Conservation (phyloP, 2,797 vertebrate species). For the Eremophila alpestris region DNA sequence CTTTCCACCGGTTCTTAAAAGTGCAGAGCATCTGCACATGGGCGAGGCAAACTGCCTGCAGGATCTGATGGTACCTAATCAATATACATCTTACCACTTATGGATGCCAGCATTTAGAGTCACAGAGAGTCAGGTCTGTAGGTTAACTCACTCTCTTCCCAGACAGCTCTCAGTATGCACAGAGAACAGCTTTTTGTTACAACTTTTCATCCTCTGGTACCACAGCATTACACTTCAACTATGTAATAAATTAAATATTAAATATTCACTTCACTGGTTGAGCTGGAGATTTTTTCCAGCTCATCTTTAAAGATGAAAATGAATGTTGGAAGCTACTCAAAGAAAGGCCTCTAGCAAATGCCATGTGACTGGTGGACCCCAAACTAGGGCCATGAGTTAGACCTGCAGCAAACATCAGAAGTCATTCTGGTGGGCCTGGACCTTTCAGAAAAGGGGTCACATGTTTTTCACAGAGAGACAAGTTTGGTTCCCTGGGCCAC, state of each 20-base stretch:
- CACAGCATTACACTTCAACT: not conserved
- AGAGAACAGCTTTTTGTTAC: not conserved
- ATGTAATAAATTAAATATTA: not conserved
- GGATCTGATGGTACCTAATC: constrained; percentile 40
- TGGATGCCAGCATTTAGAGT: not conserved
- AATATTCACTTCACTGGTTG: not conserved
- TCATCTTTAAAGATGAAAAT: not conserved
- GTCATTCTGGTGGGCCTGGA: not conserved
- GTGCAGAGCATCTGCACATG: constrained; percentile 18
- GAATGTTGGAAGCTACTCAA: not conserved
- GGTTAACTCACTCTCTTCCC: constrained; percentile 12
- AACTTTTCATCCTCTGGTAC: not conserved
- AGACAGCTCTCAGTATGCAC: not conserved
- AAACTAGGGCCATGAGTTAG: not conserved
- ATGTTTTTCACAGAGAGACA: not conserved
- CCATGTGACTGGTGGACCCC: not conserved
- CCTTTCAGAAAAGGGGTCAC: not conserved
- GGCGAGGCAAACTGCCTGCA: constrained; percentile 42
- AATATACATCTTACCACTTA: constrained; percentile 45
- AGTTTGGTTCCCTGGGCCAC: not conserved
- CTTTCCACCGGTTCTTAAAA: constrained; percentile 44
- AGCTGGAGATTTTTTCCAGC: not conserved
- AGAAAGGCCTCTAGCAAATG: not conserved
- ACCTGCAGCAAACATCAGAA: not conserved
- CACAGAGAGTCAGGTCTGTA: not conserved